Evolutionary conservation across 2,888 invertebrate genomes (phyloP), one percentile per base, ranked within the genome.

Genomic region (Callyntrura sp.): DNA sequence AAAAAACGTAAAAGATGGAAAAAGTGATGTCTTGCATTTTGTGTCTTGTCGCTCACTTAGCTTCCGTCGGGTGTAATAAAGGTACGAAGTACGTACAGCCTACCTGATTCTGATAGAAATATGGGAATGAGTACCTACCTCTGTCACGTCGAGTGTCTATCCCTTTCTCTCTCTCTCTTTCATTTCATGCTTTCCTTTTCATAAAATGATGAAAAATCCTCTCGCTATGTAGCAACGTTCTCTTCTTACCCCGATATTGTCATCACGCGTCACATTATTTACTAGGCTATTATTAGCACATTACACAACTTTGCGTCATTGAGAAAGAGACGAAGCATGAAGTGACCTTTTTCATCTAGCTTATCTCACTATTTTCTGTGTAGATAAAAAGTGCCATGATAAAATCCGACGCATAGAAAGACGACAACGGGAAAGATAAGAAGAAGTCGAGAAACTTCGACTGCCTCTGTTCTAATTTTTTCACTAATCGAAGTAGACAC

Each of bases 281-380:
- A 55, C n/a, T 5, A 11, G 14, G 35, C 35, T 55, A n/a, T 55
- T 55, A 55, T n/a, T 55, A 17, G 55, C 14, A 17, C 55, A 55
- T 55, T n/a, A 5, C 11, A 3, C 14, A n/a, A 55, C 55, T n/a
- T 55, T 55, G 55, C 55, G 17, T 55, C 17, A 14, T 55, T 17
- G 17, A 55, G n/a, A 51, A n/a, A 55, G 55, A 55, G 35, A n/a
- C 55, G n/a, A 17, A 55, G 17, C 17, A 17, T n/a, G n/a, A 55
- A 55, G 55, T 55, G 55, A 55, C 55, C 55, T 55, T 55, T 55
- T n/a, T 55, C n/a, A 55, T 14, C 11, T n/a, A 55, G 55, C 55
- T 55, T 55, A 55, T 55, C 55, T 14, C n/a, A 2, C 14, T 5
- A 55, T 55, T 55, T 55, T n/a, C 55, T 55, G 14, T 11, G 11